A percentile compares a stretch with the other conserved stretches of the same genome.
Evolutionary conservation across 1,140 invertebrate species (phyloP).

Genomic region (Harpegnathos saltator): DNA sequence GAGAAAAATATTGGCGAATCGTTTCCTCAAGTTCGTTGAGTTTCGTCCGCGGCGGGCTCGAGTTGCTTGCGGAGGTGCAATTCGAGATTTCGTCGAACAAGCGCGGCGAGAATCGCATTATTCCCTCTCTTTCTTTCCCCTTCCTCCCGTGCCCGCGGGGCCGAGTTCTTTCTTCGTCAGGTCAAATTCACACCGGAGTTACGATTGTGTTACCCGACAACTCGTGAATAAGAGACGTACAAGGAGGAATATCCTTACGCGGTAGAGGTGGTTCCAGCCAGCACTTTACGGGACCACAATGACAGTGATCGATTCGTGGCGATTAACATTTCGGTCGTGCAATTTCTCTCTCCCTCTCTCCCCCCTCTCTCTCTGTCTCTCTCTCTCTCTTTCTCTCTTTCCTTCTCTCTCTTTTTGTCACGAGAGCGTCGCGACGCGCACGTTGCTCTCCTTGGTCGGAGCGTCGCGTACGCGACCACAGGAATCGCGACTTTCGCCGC

Average conservation of each 20-base stretch:
- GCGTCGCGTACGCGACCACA: background rate
- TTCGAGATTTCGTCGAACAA: conserved; percentile 49
- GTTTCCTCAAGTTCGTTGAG: conserved; percentile 28
- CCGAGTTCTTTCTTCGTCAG: background rate
- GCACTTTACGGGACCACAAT: conserved; percentile 26
- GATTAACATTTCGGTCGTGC: conserved; percentile 46
- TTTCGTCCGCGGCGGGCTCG: conserved; percentile 26
- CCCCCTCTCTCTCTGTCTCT: too few species aligned
- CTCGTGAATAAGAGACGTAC: conserved; percentile 48
- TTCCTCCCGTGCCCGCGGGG: too few species aligned
- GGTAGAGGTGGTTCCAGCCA: conserved; percentile 18
- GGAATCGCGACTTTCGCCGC: conserved; percentile 4
- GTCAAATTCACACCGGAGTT: conserved; percentile 50
- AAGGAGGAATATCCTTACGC: conserved; percentile 48
- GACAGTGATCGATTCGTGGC: conserved; percentile 54
- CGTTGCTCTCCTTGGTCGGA: background rate
- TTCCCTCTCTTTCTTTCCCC: background rate
- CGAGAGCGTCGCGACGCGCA: background rate
- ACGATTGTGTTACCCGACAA: conserved; percentile 40
- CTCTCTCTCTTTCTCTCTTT: too few species aligned
- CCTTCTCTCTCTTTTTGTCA: too few species aligned
- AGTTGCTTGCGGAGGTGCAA: conserved; percentile 40
- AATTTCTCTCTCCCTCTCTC: too few species aligned
- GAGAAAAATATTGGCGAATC: conserved; percentile 70
- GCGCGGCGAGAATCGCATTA: conserved; percentile 32